Conservation (phyloP, 2,797 vertebrate species). For the Scleropages formosus region DNA sequence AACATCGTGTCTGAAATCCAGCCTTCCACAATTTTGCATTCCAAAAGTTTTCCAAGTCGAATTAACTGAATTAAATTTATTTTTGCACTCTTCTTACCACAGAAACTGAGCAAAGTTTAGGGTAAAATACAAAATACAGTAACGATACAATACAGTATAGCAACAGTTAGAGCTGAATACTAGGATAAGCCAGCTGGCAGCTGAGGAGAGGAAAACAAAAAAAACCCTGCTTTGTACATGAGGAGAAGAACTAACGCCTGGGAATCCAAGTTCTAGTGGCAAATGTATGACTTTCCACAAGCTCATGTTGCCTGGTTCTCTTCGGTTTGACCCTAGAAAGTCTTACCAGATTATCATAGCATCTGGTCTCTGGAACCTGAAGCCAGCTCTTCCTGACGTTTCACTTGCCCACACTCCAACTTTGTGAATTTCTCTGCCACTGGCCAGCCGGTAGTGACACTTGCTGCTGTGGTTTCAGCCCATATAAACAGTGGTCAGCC, state of each 20-base stretch:
- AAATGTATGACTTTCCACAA: conserved; percentile 60
- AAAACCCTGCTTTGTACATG: too few species aligned
- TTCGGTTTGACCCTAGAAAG: conserved; percentile 61
- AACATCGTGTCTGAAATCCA: not conserved
- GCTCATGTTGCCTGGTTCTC: conserved; percentile 68
- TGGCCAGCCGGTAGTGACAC: not conserved
- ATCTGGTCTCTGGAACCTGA: conserved; percentile 71
- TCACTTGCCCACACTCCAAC: not conserved
- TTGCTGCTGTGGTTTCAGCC: not conserved
- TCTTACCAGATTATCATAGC: conserved; percentile 69
- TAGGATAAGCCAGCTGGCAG: too few species aligned
- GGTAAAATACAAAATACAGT: too few species aligned
- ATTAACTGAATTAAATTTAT: too few species aligned
- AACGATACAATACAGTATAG: too few species aligned
- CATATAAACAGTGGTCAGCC: not conserved
- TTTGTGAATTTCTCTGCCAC: not conserved
- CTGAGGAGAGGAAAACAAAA: too few species aligned
- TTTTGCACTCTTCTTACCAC: too few species aligned
- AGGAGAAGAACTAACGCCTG: too few species aligned
- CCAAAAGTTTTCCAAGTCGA: conserved; percentile 42
- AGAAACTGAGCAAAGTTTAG: too few species aligned
- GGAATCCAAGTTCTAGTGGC: too few species aligned
- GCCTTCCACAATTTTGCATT: not conserved
- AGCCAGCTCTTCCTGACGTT: conserved; percentile 30
- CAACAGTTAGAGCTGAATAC: too few species aligned